Evolutionary conservation across 2,888 invertebrate genomes (phyloP).

Genomic region (Conomelus anceps): DNA sequence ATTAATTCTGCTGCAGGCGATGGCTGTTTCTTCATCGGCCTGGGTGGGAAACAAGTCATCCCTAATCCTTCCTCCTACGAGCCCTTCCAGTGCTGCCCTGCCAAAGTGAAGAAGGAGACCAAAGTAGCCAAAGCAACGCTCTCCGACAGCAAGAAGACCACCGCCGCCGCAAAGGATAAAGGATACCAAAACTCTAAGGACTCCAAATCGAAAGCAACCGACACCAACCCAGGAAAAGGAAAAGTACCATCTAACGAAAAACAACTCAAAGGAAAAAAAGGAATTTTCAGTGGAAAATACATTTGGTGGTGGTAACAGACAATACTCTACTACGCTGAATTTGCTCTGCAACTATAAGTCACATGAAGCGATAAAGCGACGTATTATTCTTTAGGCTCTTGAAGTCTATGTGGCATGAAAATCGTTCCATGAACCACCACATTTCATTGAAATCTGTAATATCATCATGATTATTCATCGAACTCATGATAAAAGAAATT

Average conservation of each 20-base stretch:
- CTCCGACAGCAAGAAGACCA: constrained; percentile 24
- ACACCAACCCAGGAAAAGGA: constrained; percentile 22
- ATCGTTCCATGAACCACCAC: not conserved
- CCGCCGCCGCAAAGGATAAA: constrained; percentile 12
- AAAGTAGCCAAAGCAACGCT: constrained; percentile 63
- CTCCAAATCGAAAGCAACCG: constrained; percentile 40
- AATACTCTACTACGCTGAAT: not conserved
- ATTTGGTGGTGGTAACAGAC: constrained; percentile 66
- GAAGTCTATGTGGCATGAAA: not conserved
- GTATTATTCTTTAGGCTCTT: not conserved
- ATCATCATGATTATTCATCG: not conserved
- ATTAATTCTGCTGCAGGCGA: constrained; percentile 67
- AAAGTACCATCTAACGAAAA: constrained; percentile 31
- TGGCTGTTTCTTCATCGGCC: constrained; percentile 94
- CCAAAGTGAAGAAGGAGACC: constrained; percentile 69
- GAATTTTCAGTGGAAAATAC: constrained; percentile 79
- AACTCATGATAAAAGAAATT: not conserved
- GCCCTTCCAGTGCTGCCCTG: constrained; percentile 90
- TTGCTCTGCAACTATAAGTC: not conserved
- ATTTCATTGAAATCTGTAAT: not conserved
- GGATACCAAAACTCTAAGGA: constrained; percentile 29
- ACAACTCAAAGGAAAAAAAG: constrained; percentile 60
- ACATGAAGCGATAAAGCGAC: not conserved
- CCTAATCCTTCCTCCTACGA: constrained; percentile 66
- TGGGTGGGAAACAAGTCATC: constrained; percentile 76